Conservation (phyloP, 1,140 invertebrate genomes). For the Trichonephila inaurata region DNA sequence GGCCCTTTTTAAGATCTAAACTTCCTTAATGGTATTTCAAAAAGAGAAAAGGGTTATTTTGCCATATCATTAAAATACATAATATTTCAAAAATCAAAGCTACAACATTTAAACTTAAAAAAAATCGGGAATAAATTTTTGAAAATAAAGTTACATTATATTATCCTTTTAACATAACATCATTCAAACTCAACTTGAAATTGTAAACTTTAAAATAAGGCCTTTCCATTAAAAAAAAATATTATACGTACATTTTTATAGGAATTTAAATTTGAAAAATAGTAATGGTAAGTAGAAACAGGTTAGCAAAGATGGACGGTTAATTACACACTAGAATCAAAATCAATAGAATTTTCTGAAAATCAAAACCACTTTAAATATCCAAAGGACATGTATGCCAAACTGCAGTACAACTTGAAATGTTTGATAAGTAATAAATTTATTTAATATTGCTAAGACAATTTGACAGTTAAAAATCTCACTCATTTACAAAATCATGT, state of each 20-base stretch:
- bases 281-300: slow-evolving; percentile 13
- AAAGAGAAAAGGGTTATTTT: background rate
- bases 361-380: background rate
- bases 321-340: background rate
- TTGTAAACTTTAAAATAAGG: background rate
- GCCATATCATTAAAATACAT: background rate
- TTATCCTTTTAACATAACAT: background rate
- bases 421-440: background rate
- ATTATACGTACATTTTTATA: background rate
- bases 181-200: background rate
- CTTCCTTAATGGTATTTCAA: background rate
- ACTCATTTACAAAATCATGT: background rate
- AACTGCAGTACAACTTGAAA: background rate
- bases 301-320: slow-evolving; percentile 38
- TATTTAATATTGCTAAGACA: slow-evolving; percentile 59
- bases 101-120: background rate
- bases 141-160: background rate
- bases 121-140: background rate
- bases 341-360: background rate
- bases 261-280: background rate
- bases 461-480: slow-evolving; percentile 40
- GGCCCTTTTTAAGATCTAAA: background rate
- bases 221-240: background rate
- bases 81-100: background rate
- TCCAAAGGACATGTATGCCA: background rate